Percentiles rank a stretch among this genome's conserved stretches.
Evolutionary conservation across 2,888 invertebrate genomes (phyloP).

Genomic region (Amphipoea lucens): DNA sequence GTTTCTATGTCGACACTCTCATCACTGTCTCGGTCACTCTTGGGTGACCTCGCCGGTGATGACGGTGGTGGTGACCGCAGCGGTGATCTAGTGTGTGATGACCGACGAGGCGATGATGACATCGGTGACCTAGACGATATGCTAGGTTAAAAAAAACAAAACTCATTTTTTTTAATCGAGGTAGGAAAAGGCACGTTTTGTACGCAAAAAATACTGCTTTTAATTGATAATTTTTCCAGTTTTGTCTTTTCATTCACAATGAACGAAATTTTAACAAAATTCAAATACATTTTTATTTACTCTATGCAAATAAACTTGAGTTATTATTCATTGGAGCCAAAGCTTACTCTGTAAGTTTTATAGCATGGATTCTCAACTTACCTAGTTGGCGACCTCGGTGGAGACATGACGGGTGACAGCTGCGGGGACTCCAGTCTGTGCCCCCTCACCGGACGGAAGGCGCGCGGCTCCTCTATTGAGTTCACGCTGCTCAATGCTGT

Average conservation of each 20-base stretch:
- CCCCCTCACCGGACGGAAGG: conserved; percentile 85
- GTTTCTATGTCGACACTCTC: conserved; percentile 97
- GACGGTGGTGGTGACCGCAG: conserved; percentile 77
- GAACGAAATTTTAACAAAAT: neutral
- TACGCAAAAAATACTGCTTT: neutral
- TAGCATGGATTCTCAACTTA: conserved; percentile 52
- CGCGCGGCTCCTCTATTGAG: conserved; percentile 85
- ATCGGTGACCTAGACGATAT: conserved; percentile 74
- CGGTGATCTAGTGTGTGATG: conserved; percentile 79
- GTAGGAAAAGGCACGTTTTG: neutral
- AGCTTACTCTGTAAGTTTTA: neutral
- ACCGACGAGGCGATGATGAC: conserved; percentile 76
- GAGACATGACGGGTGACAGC: conserved; percentile 82
- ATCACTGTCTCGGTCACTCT: conserved; percentile 93
- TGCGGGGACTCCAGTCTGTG: conserved; percentile 84
- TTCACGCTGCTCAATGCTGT: conserved; percentile 85
- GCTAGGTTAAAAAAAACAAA: conserved; percentile 5
- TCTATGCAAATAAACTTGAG: neutral
- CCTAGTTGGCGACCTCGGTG: conserved; percentile 83
- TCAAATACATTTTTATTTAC: neutral
- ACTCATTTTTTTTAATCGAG: neutral
- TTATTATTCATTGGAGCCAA: neutral
- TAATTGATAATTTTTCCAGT: neutral
- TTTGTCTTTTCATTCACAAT: neutral
- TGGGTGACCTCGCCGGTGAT: conserved; percentile 79